Evolutionary conservation across 2,797 vertebrate genomes (phyloP), one percentile per base, ranked within the genome.

Genomic region (Oreochromis mossambicus): DNA sequence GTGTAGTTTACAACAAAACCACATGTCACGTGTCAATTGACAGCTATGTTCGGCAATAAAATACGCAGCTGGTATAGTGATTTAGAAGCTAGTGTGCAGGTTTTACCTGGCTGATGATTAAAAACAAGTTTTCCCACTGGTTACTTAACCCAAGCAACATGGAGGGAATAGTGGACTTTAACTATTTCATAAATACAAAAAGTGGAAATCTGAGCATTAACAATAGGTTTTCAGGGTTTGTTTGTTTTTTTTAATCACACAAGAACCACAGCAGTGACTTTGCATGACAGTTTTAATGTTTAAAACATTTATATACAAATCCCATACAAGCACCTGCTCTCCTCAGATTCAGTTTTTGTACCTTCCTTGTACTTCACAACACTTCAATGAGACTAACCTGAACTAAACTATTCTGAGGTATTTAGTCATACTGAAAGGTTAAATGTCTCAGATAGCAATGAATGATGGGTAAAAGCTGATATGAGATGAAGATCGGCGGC

Each of bases 201-300:
- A 46, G 24, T 43, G 13, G 0, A 32, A 75, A 3, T 48, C 24
- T 46, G 21, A 17, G 38, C 6, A 73, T 12, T 73, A 73, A 8
- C 9, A 29, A 26, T 26, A 26, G 26, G 26, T 26, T 26, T 26
- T 26, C 41, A 0, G 19, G 17, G 32, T 26, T 11, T 36, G 2
- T 8, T 8, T 36, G 3, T 3, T 9, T 36, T 38, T 0, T 13
- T 12, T 5, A 29, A 79, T 26, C 38, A 79, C 21, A 87, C 54
- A 86, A 63, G 78, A 2, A 80, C 66, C 5, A 88, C 61, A 79
- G 8, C 19, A 2, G 11, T 36, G 43, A 83, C 41, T 88, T 83
- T 75, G 81, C 82, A 90, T 88, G 87, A 87, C 34, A 55, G 2
- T 87, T 94, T 94, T 93, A 90, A 89, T 94, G 82, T 92, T 85